Conservation (phyloP, 2,888 invertebrate genomes). For the Drosophila bunnanda region DNA sequence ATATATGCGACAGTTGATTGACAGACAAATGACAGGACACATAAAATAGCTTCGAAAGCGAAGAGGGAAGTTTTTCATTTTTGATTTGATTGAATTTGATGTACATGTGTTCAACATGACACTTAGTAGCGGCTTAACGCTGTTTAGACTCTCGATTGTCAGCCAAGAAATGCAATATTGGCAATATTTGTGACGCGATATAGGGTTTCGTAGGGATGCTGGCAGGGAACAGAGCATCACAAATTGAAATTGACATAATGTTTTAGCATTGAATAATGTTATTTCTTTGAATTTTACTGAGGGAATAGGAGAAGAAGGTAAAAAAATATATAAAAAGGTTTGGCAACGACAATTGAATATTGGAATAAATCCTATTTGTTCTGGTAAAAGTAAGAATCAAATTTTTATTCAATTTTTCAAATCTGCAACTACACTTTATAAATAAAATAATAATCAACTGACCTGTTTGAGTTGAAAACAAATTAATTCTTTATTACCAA, state of each 20-base stretch:
- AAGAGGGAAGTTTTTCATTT: conserved; percentile 40
- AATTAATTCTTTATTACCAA: neutral
- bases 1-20: conserved; percentile 79
- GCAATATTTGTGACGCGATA: conserved; percentile 18
- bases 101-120: conserved; percentile 76
- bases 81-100: conserved; percentile 74
- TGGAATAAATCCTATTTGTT: neutral
- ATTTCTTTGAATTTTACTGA: neutral
- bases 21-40: conserved; percentile 76
- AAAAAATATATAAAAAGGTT: neutral
- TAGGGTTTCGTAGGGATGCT: conserved; percentile 6
- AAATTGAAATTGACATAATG: conserved; percentile 60
- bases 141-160: conserved; percentile 59
- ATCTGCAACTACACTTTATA: neutral
- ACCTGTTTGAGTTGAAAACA: neutral
- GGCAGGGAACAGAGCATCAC: conserved; percentile 8
- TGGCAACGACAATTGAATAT: neutral
- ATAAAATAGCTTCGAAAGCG: conserved; percentile 57
- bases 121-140: conserved; percentile 73
- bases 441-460: neutral
- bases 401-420: too few species aligned
- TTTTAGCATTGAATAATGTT: conserved; percentile 9
- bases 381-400: neutral
- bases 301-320: too few species aligned
- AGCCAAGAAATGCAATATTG: conserved; percentile 30